A percentile compares a stretch with the other conserved stretches of the same genome.
Conservation (phyloP, 2,797 vertebrate species). For the Gila robusta region DNA sequence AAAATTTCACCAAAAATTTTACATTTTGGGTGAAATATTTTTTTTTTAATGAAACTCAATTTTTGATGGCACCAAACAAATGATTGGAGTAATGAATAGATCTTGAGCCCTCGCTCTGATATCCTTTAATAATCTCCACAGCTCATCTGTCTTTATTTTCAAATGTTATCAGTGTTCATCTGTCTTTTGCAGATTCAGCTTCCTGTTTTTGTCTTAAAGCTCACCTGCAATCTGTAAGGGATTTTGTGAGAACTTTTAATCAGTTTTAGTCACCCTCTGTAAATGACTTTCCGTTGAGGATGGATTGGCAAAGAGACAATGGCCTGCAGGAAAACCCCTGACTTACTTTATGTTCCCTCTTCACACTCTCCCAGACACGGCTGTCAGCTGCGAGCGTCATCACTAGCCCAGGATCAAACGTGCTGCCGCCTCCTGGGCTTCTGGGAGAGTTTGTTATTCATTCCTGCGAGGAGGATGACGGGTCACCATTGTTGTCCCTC, state of each 20-base stretch:
- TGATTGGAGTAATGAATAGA: not conserved
- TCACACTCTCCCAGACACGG: constrained; percentile 69
- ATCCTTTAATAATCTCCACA: not conserved
- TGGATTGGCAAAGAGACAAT: constrained; percentile 78
- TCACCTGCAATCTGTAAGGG: constrained; percentile 55
- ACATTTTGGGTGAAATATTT: too few relatives aligned
- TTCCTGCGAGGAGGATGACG: constrained; percentile 75
- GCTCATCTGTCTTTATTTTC: not conserved
- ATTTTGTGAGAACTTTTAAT: constrained; percentile 63
- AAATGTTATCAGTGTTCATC: not conserved
- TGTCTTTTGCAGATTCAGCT: constrained; percentile 48
- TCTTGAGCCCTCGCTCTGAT: not conserved
- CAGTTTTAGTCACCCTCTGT: constrained; percentile 67
- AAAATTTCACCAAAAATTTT: too few relatives aligned
- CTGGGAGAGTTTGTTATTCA: constrained; percentile 77
- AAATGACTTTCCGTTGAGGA: constrained; percentile 73
- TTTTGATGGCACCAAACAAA: not conserved
- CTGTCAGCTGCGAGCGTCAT: constrained; percentile 73
- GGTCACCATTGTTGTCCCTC: constrained; percentile 79
- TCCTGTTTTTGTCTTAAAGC: constrained; percentile 75
- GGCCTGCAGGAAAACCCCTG: constrained; percentile 76
- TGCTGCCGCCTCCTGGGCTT: constrained; percentile 56
- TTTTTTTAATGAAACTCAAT: not conserved
- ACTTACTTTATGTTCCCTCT: constrained; percentile 73
- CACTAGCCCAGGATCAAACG: constrained; percentile 60